These are phyloP conservation scores for Crematogaster levior DNA, from an alignment of 2,888 invertebrate genomes.

Conservation along the genomic window DNA sequence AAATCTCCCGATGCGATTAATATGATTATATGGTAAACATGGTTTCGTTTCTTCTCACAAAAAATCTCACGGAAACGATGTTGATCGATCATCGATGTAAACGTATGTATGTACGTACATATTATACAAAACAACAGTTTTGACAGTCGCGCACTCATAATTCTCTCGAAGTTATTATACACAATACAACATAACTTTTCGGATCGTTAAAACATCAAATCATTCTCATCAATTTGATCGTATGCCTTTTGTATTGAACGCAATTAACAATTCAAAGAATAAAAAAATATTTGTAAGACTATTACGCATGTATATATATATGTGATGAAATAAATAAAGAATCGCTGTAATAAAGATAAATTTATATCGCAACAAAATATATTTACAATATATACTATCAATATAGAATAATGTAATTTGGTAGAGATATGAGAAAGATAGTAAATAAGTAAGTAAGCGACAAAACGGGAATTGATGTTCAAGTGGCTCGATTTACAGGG, in stretches of 20 bases:
- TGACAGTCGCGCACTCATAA: too few species aligned
- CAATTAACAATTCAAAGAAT: neutral
- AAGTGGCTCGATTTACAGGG: neutral
- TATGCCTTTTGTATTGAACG: neutral
- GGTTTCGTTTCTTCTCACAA: too few species aligned
- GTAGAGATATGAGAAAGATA: neutral
- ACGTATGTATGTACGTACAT: too few species aligned
- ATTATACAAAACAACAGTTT: too few species aligned
- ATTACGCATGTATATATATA: neutral
- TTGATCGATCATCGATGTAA: too few species aligned
- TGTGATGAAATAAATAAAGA: neutral
- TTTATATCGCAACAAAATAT: neutral
- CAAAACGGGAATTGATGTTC: neutral
- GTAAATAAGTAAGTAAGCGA: too few species aligned
- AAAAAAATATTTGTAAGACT: neutral
- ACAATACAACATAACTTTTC: too few species aligned
- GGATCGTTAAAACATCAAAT: too few species aligned
- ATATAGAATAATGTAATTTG: neutral
- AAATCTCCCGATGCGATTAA: too few species aligned
- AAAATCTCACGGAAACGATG: too few species aligned
- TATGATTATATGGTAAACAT: too few species aligned
- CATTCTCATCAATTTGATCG: neutral
- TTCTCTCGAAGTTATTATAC: too few species aligned
- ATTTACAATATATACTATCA: conserved; percentile 1
- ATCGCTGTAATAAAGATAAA: neutral